A percentile compares a stretch with the other conserved stretches of the same genome.
These are phyloP conservation scores for Graptemys geographica DNA, from an alignment of 2,797 vertebrate species.

Conservation along the genomic window DNA sequence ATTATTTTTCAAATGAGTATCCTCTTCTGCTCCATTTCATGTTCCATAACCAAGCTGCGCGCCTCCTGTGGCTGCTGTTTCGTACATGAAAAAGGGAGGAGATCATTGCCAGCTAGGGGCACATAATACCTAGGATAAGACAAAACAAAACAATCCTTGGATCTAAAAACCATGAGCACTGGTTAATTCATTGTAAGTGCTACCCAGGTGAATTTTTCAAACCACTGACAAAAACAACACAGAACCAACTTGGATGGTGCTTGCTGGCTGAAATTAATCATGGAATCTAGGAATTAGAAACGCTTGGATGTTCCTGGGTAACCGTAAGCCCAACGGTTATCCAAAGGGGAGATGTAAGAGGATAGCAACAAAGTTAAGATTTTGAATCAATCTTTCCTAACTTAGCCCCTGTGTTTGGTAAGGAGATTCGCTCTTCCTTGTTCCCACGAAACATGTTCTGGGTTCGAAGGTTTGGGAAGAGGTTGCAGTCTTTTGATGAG, in stretches of 20 bases:
- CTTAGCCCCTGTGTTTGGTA: not conserved
- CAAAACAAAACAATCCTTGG: slow-evolving; percentile 63
- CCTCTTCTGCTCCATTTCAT: slow-evolving; percentile 42
- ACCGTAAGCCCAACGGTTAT: not conserved
- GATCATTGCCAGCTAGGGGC: not conserved
- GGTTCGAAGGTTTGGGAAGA: not conserved
- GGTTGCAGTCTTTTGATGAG: not conserved
- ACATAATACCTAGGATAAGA: not conserved
- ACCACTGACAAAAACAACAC: not conserved
- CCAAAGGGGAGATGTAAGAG: not conserved
- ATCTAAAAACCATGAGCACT: slow-evolving; percentile 31
- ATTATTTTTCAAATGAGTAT: slow-evolving; percentile 53
- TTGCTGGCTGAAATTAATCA: not conserved
- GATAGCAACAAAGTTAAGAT: not conserved
- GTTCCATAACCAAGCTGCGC: slow-evolving; percentile 31
- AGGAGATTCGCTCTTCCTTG: not conserved
- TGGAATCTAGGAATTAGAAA: not conserved
- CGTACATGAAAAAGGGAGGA: slow-evolving; percentile 57
- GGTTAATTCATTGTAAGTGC: slow-evolving; percentile 46
- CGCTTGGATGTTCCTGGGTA: not conserved
- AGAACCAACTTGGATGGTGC: not conserved
- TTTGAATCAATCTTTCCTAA: not conserved
- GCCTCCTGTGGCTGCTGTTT: slow-evolving; percentile 35
- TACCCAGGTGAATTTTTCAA: slow-evolving; percentile 20
- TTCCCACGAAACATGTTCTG: not conserved